Percentiles rank a stretch among this genome's conserved stretches.
Conservation (phyloP, 2,888 invertebrate genomes). For the Phyto melanocephala region DNA sequence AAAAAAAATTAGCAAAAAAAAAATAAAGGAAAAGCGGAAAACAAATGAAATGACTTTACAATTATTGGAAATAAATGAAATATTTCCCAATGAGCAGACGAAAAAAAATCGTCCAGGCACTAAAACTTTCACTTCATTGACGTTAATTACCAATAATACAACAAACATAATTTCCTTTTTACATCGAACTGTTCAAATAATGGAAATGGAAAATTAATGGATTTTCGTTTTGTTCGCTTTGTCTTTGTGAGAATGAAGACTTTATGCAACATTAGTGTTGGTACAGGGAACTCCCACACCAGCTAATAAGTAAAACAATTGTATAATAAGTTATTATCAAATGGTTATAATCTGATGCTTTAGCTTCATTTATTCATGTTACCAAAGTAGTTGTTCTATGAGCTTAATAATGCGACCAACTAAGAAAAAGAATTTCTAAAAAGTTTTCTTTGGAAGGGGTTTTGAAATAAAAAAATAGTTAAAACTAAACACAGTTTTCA, state of each 20-base stretch:
- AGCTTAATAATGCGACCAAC: background rate
- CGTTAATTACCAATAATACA: constrained; percentile 54
- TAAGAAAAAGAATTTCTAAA: background rate
- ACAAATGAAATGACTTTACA: constrained; percentile 14
- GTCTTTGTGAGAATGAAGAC: background rate
- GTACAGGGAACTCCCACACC: background rate
- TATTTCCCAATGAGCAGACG: background rate
- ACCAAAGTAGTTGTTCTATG: background rate
- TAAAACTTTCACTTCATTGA: constrained; percentile 29
- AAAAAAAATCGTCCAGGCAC: constrained; percentile 7
- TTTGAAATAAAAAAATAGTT: too few relatives aligned
- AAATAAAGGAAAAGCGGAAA: background rate
- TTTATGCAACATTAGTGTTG: background rate
- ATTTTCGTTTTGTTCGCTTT: constrained; percentile 34
- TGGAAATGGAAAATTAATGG: constrained; percentile 55
- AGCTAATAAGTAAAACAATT: constrained; percentile 45
- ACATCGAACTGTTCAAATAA: constrained; percentile 39
- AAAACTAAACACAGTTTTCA: too few relatives aligned
- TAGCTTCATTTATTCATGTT: constrained; percentile 33
- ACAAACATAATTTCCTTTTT: constrained; percentile 48
- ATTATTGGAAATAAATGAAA: constrained; percentile 8
- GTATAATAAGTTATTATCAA: constrained; percentile 49
- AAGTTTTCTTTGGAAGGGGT: background rate
- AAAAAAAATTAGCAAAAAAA: background rate
- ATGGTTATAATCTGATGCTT: constrained; percentile 30